A percentile compares a stretch with the other conserved stretches of the same genome.
phyloP scores from a whole-genome alignment of 2,888 invertebrate species.

The Alviniconcha strummeri region DNA sequence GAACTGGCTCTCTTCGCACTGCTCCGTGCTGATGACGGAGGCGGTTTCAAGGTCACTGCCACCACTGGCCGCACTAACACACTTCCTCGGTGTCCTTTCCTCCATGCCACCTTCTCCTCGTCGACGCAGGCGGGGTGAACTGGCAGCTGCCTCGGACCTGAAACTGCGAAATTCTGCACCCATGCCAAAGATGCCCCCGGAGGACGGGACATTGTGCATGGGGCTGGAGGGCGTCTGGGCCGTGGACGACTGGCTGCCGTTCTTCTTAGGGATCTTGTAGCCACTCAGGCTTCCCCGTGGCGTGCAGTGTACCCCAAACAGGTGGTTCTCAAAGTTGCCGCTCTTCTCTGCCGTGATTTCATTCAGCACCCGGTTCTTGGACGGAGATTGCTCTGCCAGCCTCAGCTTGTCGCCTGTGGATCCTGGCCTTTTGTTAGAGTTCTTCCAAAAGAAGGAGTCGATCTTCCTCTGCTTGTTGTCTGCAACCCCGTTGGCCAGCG shows the following conservation, averaged over 20 bases:
- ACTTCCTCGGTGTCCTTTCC: neutral
- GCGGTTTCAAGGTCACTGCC: neutral
- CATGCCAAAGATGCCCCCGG: neutral
- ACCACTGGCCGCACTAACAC: neutral
- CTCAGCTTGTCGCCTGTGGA: constrained; percentile 17
- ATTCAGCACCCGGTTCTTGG: constrained; percentile 49
- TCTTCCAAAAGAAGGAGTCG: constrained; percentile 40
- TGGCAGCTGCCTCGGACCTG: neutral
- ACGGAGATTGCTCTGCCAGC: neutral
- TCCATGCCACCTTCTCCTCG: neutral
- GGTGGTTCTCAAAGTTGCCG: constrained; percentile 44
- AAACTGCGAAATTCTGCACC: neutral
- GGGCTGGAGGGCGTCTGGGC: constrained; percentile 2
- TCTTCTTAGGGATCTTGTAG: constrained; percentile 46
- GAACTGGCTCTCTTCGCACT: constrained; percentile 13
- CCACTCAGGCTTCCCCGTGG: constrained; percentile 44
- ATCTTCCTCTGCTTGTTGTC: constrained; percentile 47
- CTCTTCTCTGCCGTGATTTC: constrained; percentile 53
- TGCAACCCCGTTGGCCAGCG: constrained; percentile 43
- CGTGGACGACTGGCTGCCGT: constrained; percentile 20
- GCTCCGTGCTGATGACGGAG: neutral
- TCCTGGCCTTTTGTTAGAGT: constrained; percentile 24
- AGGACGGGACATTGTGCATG: neutral
- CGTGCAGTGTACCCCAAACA: constrained; percentile 44
- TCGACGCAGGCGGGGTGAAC: neutral